Base-by-base conservation (phyloP, 2,113 vertebrate species). In the Symphodus melops region DNA sequence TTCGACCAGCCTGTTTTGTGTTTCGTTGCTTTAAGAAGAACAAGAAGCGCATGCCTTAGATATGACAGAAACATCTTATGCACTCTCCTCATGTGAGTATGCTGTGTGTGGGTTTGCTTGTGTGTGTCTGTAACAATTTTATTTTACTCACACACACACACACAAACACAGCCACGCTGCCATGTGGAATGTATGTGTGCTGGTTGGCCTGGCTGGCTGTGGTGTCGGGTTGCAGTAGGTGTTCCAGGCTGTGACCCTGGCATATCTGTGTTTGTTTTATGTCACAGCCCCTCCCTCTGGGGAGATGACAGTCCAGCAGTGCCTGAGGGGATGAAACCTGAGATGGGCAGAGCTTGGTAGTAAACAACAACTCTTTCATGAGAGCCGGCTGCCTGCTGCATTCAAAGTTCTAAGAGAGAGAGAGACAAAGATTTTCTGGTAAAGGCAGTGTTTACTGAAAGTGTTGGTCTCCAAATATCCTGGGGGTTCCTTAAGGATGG, bases 291-390 rank as follows among this genome's bases (percentile, higher is more conserved):
- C 90, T 91, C 91, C 91, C 86, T 84, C 78, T 28, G 46, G 84
- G 82, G 86, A 84, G 82, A 88, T 75, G 90, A 86, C 88, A 86
- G 86, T 88, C 87, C 83, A 56, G 82, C 78, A 64, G 79, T n/a
- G 87, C 91, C 90, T 56, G 81, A 69, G 86, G 88, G 88, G 83
- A 28, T 88, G 91, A 89, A 92, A 92, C 86, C 89, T 90, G 87
- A 92, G 90, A 82, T 54, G 62, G 86, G 84, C 72, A 80, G 75
- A 74, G 86, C 86, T 86, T 61, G 48, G 83, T 77, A 86, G 86
- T 91, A 90, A 91, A 91, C 90, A 92, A 91, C 89, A 90, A 82
- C 83, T 86, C 82, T 82, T 92, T 89, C 88, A 87, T 90, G 88
- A 8, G 74, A 79, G 80, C 70, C 57, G 74, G 72, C 85, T 72